Conservation (phyloP, 2,113 vertebrate species). For the Pteronura brasiliensis region DNA sequence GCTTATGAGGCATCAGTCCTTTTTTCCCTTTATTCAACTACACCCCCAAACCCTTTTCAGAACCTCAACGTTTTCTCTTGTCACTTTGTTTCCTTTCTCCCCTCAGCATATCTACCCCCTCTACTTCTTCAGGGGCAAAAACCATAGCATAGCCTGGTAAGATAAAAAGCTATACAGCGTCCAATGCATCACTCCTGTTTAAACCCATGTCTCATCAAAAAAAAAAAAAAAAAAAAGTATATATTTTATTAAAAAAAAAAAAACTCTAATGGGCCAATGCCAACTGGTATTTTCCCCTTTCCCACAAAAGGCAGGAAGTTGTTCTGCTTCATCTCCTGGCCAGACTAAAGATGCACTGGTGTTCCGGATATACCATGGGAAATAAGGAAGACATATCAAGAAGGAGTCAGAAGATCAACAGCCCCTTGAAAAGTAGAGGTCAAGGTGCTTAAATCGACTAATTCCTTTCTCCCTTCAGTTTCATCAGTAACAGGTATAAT, state of each 20-base stretch:
- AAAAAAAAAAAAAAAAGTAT: neutral
- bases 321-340: neutral
- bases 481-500: neutral
- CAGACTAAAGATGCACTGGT: neutral
- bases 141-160: neutral
- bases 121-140: neutral
- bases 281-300: neutral
- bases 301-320: neutral
- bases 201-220: neutral
- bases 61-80: neutral
- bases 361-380: neutral
- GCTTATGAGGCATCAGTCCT: neutral
- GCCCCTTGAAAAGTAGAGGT: neutral
- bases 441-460: neutral
- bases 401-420: neutral
- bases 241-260: neutral
- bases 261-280: neutral
- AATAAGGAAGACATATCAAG: neutral
- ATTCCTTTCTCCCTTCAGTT: neutral
- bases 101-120: neutral
- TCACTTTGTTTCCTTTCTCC: neutral
- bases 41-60: neutral
- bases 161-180: neutral
- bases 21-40: neutral
- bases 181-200: neutral